Conservation (phyloP, 1,140 invertebrate genomes). For the Cheumatopsyche charites region DNA sequence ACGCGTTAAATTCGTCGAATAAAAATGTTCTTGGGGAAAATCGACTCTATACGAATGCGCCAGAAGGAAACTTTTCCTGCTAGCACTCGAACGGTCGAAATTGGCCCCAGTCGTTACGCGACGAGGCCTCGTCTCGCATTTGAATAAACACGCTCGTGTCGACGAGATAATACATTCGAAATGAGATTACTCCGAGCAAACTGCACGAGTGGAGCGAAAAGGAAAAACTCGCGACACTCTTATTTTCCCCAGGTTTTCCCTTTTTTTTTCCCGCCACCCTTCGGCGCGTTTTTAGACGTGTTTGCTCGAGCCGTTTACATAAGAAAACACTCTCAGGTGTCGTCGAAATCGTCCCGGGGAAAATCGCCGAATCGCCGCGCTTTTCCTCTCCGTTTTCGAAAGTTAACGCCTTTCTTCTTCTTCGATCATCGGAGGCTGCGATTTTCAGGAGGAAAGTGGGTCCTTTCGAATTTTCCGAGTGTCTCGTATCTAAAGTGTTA, state of each 20-base stretch:
- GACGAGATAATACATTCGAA: constrained; percentile 18
- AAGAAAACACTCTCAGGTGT: constrained; percentile 27
- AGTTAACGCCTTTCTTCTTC: no score
- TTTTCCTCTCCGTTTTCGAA: not conserved
- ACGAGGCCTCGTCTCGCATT: not conserved
- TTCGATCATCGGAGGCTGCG: no score
- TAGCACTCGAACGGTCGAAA: no score
- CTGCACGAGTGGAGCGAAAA: not conserved
- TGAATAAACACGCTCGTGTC: constrained; percentile 12
- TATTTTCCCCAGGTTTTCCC: not conserved
- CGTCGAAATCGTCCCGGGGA: constrained; percentile 9
- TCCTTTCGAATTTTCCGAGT: not conserved
- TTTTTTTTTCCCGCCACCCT: constrained; percentile 1
- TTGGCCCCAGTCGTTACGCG: no score
- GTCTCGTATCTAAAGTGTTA: not conserved
- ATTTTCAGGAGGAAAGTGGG: no score
- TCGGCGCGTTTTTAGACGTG: not conserved
- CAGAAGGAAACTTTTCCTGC: no score
- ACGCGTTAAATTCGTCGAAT: no score
- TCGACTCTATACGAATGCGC: no score
- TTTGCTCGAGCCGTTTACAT: constrained; percentile 25
- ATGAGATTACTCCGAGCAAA: constrained; percentile 12
- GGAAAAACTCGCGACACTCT: not conserved
- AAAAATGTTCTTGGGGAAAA: no score
- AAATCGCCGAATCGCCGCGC: not conserved